Percentiles rank a stretch among this genome's conserved stretches.
Evolutionary conservation across 2,888 invertebrate genomes (phyloP).

Genomic region (Malachius bipustulatus): DNA sequence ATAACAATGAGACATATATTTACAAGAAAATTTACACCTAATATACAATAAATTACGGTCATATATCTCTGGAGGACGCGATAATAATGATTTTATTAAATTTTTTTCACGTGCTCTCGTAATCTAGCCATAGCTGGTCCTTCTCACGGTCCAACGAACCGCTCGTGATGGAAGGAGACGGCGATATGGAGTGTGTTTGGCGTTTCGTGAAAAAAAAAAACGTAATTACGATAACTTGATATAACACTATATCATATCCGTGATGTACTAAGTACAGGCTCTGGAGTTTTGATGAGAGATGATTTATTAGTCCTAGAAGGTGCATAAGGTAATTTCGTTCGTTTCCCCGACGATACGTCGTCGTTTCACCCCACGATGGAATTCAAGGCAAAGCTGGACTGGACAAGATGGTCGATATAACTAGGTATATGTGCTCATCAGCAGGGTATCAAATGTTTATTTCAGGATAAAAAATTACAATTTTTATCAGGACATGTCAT

Average conservation of each 20-base stretch:
- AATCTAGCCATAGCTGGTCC: background rate
- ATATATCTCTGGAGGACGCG: constrained; percentile 16
- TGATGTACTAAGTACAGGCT: constrained; percentile 34
- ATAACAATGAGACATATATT: no score
- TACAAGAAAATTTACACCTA: constrained; percentile 29
- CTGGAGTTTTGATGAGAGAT: constrained; percentile 23
- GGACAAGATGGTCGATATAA: no score
- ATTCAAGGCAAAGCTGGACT: no score
- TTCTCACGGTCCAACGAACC: no score
- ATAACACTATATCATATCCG: constrained; percentile 34
- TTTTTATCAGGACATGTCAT: no score
- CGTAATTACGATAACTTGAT: constrained; percentile 28
- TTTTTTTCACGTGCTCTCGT: background rate
- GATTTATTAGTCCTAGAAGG: constrained; percentile 27
- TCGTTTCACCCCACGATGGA: no score
- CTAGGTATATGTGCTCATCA: no score
- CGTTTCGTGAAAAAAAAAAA: no score
- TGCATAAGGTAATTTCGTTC: constrained; percentile 21
- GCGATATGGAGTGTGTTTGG: background rate
- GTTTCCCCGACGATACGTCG: no score
- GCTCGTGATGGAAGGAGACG: no score
- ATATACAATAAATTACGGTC: constrained; percentile 26
- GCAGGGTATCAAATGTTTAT: no score
- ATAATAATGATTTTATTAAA: background rate
- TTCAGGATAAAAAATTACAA: no score